Evolutionary conservation across 2,888 invertebrate genomes (phyloP), one percentile per base, ranked within the genome.

Genomic region (Phengaris alcon): DNA sequence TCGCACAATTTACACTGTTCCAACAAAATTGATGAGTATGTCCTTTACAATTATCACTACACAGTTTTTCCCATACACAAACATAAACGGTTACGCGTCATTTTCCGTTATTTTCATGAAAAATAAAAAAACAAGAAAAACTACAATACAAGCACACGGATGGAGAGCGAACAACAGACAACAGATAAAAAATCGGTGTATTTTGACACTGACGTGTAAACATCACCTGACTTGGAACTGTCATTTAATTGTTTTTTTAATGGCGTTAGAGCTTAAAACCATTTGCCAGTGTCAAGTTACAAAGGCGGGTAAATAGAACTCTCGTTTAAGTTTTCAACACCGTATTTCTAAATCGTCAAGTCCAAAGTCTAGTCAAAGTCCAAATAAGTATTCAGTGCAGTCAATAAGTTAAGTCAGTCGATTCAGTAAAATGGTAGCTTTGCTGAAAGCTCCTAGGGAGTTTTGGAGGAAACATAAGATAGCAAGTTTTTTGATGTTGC

Each of bases 71-170:
- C 81, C 78, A 84, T 82, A 80, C 79, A 82, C 79, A 81, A 82
- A 82, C 78, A 81, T 85, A 84, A 85, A 88, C 86, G 85, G 85
- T 87, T 88, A 86, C 81, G 84, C 82, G 81, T 80, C 87, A 90
- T 90, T 89, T 90, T 90, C 88, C 88, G 90, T 89, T 90, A 90
- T 80, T 90, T 88, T 88, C 86, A 84, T 84, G 86, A 87, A 90
- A 90, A 88, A 86, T 86, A 82, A 84, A 85, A 86, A 86, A 84
- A 84, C 81, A 81, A 85, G 84, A 85, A 88, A 88, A 90, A 87
- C 88, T 85, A 86, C 86, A 87, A 87, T 81, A 84, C 84, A 80
- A 81, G 79, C 80, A 82, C 82, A 80, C 84, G 81, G 81, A 82
- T 82, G 86, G 79, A 83, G 82, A 84, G 83, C 82, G 79, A 80